Percentiles rank a stretch among this genome's conserved stretches.
Evolutionary conservation across 2,797 vertebrate species (phyloP).

Genomic region (Epinephelus coioides): DNA sequence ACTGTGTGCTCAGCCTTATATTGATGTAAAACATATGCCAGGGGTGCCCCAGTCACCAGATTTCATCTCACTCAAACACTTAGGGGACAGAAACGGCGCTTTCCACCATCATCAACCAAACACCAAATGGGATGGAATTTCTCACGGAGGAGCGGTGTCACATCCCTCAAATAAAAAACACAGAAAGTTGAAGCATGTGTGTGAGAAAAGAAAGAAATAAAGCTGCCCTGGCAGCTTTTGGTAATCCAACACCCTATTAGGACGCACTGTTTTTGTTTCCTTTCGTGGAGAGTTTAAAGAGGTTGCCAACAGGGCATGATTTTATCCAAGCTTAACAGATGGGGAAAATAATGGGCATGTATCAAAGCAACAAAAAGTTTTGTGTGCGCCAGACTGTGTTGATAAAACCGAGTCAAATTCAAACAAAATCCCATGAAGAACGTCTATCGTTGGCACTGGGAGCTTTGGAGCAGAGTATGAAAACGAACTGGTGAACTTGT

Average conservation of each 20-base stretch:
- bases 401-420: constrained; percentile 59
- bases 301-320: constrained; percentile 48
- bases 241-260: constrained; percentile 57
- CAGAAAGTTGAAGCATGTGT: constrained; percentile 36
- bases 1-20: constrained; percentile 56
- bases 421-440: constrained; percentile 51
- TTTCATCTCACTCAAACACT: constrained; percentile 46
- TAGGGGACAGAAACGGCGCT: constrained; percentile 32
- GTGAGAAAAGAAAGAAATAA: constrained; percentile 39
- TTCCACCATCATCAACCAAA: constrained; percentile 57
- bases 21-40: constrained; percentile 68
- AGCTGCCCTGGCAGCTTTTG: constrained; percentile 42
- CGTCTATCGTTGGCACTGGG: constrained; percentile 56
- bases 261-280: constrained; percentile 58
- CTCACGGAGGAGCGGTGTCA: constrained; percentile 21
- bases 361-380: constrained; percentile 24
- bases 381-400: constrained; percentile 40
- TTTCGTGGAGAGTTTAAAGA: constrained; percentile 39
- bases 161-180: constrained; percentile 29
- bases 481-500: constrained; percentile 70
- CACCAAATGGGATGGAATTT: constrained; percentile 50
- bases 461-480: constrained; percentile 30
- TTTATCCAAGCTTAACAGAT: constrained; percentile 49
- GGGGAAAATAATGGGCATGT: constrained; percentile 29
- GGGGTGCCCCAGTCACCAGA: constrained; percentile 48